A percentile compares a stretch with the other conserved stretches of the same genome.
phyloP scores from a whole-genome alignment of 92 coral and sea anemone genomes.

The Blastomussa wellsi region DNA sequence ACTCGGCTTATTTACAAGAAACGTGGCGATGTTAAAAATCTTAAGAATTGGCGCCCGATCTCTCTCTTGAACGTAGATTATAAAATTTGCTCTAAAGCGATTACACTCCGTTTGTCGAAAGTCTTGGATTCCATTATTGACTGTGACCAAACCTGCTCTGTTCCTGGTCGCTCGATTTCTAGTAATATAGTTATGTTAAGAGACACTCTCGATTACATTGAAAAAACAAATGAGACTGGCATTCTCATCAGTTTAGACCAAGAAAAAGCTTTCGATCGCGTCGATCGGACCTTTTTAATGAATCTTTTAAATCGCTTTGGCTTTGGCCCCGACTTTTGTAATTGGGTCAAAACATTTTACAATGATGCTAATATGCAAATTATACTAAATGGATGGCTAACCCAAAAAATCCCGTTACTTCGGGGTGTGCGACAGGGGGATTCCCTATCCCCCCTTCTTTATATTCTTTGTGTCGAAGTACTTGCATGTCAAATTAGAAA shows the following conservation, averaged over 20 bases:
- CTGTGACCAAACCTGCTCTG: constrained; percentile 47
- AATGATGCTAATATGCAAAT: neutral
- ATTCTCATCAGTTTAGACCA: constrained; percentile 31
- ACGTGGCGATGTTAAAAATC: neutral
- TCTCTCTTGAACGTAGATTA: constrained; percentile 43
- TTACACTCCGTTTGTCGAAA: constrained; percentile 17
- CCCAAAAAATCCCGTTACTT: neutral
- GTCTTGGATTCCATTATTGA: constrained; percentile 30
- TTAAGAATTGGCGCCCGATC: constrained; percentile 52
- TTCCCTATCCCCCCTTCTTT: constrained; percentile 50
- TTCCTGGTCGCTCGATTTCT: constrained; percentile 31
- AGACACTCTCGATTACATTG: constrained; percentile 15
- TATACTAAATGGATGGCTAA: neutral
- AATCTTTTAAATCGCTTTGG: neutral
- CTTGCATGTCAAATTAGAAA: constrained; percentile 6
- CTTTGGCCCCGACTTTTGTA: constrained; percentile 5
- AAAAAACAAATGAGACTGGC: neutral
- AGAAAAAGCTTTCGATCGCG: constrained; percentile 51
- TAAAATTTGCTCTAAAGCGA: constrained; percentile 26
- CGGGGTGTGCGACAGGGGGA: constrained; percentile 23
- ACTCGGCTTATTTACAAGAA: constrained; percentile 17
- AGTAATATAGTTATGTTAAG: constrained; percentile 1
- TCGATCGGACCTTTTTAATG: constrained; percentile 5
- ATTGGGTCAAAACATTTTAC: neutral
- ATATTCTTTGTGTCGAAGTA: constrained; percentile 7